A percentile compares a stretch with the other conserved stretches of the same genome.
Conservation (phyloP, 2,113 vertebrate species). For the Amia ocellicauda region DNA sequence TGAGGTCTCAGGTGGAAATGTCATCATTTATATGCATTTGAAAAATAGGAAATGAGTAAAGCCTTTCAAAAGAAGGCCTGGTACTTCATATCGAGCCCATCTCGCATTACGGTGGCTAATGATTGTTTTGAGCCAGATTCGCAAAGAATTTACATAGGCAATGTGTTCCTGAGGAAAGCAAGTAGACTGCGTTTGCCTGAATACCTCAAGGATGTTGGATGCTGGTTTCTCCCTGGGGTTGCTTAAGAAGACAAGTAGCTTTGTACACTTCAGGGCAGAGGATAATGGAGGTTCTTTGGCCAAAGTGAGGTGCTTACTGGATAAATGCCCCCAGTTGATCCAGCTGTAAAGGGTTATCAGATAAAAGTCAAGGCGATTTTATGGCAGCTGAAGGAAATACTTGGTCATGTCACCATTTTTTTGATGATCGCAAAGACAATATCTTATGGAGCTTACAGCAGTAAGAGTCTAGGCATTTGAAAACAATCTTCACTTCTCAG, state of each 20-base stretch:
- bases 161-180: not conserved
- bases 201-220: not conserved
- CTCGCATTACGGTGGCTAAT: conserved; percentile 6
- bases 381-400: conserved; percentile 19
- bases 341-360: conserved; percentile 19
- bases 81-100: not conserved
- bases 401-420: conserved; percentile 14
- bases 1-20: conserved; percentile 54
- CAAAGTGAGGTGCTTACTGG: conserved; percentile 17
- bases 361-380: conserved; percentile 6
- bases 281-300: conserved; percentile 41
- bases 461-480: not conserved
- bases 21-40: conserved; percentile 24
- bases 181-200: not conserved
- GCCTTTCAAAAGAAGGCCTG: not conserved
- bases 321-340: conserved; percentile 23
- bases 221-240: conserved; percentile 29
- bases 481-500: not conserved
- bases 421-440: conserved; percentile 3
- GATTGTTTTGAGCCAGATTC: not conserved
- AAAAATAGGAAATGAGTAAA: conserved; percentile 6
- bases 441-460: not conserved
- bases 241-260: conserved; percentile 28
- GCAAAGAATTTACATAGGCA: conserved; percentile 8
- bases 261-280: conserved; percentile 23